A percentile compares a stretch with the other conserved stretches of the same genome.
Evolutionary conservation across 92 coral and sea anemone species (phyloP).

Genomic region (Desmophyllum pertusum): DNA sequence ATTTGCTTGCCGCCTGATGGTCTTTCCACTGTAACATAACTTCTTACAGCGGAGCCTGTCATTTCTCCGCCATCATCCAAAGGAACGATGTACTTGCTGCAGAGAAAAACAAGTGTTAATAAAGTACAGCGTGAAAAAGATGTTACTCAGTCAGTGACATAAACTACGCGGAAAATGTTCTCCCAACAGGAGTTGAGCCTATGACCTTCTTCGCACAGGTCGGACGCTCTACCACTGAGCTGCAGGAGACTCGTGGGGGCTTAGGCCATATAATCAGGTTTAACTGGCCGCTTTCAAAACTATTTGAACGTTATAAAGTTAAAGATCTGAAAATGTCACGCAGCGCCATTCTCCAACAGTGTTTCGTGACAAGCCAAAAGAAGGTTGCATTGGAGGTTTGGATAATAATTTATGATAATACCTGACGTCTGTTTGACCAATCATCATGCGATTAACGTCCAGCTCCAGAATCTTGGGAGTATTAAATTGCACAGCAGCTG

Average conservation of each 20-base stretch:
- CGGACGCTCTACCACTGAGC: no score
- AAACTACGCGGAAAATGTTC: no score
- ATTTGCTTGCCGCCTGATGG: conserved; percentile 84
- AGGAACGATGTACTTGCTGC: conserved; percentile 33
- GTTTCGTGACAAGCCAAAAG: background rate
- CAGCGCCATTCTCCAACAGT: background rate
- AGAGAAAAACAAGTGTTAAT: background rate
- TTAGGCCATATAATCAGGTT: no score
- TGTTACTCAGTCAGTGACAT: no score
- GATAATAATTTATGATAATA: background rate
- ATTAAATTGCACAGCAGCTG: conserved; percentile 43
- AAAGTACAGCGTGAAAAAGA: no score
- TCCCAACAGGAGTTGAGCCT: no score
- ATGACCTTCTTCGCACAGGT: no score
- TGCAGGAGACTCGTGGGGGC: no score
- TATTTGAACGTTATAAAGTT: no score
- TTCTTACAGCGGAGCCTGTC: conserved; percentile 73
- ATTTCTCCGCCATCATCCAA: conserved; percentile 45
- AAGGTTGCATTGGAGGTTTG: background rate
- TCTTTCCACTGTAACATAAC: conserved; percentile 90
- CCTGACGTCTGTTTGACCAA: conserved; percentile 92
- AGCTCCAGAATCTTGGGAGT: conserved; percentile 92
- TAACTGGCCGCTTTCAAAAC: no score
- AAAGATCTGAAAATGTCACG: background rate
- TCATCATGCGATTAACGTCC: conserved; percentile 92